These are phyloP conservation scores for Melanogrammus aeglefinus DNA, from an alignment of 2,797 vertebrate genomes.

Conservation along the genomic window DNA sequence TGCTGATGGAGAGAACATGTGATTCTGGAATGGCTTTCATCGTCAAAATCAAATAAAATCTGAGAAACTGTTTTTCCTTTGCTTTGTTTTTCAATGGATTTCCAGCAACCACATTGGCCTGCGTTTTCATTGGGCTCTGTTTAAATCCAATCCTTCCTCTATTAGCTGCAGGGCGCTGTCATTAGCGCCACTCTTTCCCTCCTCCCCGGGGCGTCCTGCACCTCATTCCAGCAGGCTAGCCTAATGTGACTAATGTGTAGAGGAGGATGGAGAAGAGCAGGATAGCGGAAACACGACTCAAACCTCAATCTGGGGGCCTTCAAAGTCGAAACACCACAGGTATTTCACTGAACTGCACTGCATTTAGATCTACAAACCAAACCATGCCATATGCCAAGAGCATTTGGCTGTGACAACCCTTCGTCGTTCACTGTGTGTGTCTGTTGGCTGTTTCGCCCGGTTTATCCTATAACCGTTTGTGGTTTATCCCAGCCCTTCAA, in stretches of 20 bases:
- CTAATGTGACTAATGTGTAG: slow-evolving; percentile 29
- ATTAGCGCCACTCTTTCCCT: background rate
- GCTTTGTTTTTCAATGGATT: background rate
- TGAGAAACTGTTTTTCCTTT: slow-evolving; percentile 11
- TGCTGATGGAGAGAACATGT: background rate
- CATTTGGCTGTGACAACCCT: background rate
- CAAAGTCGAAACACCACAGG: background rate
- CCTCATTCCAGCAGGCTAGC: slow-evolving; percentile 33
- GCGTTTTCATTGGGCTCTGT: background rate
- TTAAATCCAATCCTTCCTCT: background rate
- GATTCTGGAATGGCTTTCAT: background rate
- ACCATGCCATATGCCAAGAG: background rate
- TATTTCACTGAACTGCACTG: background rate
- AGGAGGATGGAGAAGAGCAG: background rate
- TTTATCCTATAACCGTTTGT: background rate
- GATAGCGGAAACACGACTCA: background rate
- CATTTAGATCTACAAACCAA: background rate
- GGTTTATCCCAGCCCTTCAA: background rate
- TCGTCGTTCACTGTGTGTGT: background rate
- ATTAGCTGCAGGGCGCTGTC: background rate
- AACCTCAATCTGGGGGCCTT: background rate
- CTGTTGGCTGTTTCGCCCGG: background rate
- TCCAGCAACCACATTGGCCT: background rate
- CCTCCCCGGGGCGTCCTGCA: slow-evolving; percentile 23
- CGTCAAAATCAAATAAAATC: background rate